Percentiles rank a stretch among this genome's conserved stretches.
Evolutionary conservation across 2,113 vertebrate species (phyloP).

Genomic region (Lanius ludovicianus): DNA sequence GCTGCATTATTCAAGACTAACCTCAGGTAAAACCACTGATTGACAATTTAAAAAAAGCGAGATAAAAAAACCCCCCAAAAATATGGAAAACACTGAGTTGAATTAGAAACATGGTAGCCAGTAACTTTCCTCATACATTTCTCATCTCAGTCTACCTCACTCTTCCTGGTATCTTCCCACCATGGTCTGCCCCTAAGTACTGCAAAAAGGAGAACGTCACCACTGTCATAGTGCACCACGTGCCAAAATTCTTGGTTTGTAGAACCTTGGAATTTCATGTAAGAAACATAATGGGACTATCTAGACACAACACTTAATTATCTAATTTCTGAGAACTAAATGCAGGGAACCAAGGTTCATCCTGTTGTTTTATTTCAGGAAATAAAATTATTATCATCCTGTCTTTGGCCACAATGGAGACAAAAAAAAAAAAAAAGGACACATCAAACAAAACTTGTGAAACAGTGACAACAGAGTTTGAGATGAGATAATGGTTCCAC

Average conservation of each 20-base stretch:
- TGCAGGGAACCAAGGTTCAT: neutral
- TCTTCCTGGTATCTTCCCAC: neutral
- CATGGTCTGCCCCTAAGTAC: neutral
- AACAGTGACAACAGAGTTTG: neutral
- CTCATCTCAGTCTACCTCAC: neutral
- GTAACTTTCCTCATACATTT: neutral
- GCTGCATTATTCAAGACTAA: neutral
- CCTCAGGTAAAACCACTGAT: neutral
- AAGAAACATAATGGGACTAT: neutral
- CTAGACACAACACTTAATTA: neutral
- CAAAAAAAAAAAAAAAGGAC: rapidly evolving
- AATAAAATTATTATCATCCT: neutral
- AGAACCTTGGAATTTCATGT: neutral
- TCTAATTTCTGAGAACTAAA: neutral
- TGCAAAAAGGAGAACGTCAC: neutral
- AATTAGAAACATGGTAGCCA: neutral
- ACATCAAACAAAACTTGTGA: neutral
- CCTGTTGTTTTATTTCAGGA: neutral
- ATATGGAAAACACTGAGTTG: neutral
- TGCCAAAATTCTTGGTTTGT: neutral
- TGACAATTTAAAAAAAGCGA: neutral
- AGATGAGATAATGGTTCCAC: neutral
- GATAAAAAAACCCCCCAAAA: neutral
- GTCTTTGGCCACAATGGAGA: neutral
- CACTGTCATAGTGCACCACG: neutral